phyloP scores from a whole-genome alignment of 1,140 invertebrate genomes.

The Cydia amplana region DNA sequence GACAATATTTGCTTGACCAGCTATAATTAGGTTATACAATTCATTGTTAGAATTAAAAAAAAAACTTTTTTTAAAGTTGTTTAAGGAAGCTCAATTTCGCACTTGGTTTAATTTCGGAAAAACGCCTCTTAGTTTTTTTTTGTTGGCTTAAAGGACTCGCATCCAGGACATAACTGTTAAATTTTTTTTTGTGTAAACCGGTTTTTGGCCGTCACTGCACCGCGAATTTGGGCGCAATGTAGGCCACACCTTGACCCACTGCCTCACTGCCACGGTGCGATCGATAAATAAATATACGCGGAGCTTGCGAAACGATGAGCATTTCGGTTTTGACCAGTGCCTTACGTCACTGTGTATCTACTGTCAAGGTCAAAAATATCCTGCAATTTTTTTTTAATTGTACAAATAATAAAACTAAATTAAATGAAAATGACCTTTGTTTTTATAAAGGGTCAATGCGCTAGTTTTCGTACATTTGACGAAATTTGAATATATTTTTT shows the following conservation, averaged over 20 bases:
- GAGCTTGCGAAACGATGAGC: conserved; percentile 66
- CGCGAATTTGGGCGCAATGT: conserved; percentile 4
- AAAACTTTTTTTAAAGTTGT: neutral
- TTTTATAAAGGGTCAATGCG: too few species aligned
- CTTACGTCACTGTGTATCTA: neutral
- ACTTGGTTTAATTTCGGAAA: neutral
- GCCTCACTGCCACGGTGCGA: conserved; percentile 69
- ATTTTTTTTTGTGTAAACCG: neutral
- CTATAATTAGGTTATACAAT: neutral
- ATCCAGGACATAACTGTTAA: too few species aligned
- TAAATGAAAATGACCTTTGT: too few species aligned
- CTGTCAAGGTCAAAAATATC: too few species aligned
- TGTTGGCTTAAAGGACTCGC: too few species aligned
- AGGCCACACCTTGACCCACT: conserved; percentile 44
- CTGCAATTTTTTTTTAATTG: too few species aligned
- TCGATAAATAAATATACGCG: conserved; percentile 78
- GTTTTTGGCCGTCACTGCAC: neutral
- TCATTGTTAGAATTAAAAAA: neutral
- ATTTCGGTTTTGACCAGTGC: conserved; percentile 37
- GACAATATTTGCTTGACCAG: too few species aligned
- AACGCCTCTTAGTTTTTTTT: neutral
- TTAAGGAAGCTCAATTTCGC: neutral
- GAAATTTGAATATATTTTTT: too few species aligned
- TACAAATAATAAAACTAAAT: too few species aligned
- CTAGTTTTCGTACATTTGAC: too few species aligned